These are phyloP conservation scores for Callinectes sapidus DNA, from an alignment of 2,888 invertebrate species.

Conservation along the genomic window DNA sequence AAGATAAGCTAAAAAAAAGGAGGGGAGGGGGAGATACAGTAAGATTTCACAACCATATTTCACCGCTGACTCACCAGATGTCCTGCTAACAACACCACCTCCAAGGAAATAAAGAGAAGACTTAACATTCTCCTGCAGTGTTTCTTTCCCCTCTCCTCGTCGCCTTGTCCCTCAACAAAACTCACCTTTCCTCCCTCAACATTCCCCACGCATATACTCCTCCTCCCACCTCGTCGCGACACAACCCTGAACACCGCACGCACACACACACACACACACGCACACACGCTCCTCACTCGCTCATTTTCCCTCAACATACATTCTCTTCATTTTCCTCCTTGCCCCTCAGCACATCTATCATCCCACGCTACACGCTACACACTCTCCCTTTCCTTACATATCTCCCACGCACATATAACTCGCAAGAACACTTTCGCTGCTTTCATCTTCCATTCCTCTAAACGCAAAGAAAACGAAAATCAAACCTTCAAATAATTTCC, in stretches of 20 bases:
- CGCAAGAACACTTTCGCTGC: not conserved
- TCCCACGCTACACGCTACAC: not conserved
- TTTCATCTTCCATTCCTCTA: not conserved
- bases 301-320: not conserved
- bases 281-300: slow-evolving; percentile 9
- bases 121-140: slow-evolving; percentile 4
- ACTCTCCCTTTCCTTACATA: not conserved
- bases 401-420: not conserved
- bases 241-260: not conserved
- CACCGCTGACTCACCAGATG: too few relatives aligned
- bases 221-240: not conserved
- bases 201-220: not conserved
- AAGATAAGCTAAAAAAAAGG: too few relatives aligned
- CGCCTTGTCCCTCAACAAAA: not conserved
- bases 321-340: not conserved
- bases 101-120: not conserved
- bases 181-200: not conserved
- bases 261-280: slow-evolving; percentile 20
- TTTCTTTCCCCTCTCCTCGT: slow-evolving; percentile 3
- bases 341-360: not conserved
- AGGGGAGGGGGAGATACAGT: too few relatives aligned
- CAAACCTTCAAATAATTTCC: not conserved
- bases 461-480: not conserved
- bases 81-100: not conserved
- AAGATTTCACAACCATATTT: too few relatives aligned